Conservation (phyloP, 2,888 invertebrate species). For the Rhorus exstirpatorius region DNA sequence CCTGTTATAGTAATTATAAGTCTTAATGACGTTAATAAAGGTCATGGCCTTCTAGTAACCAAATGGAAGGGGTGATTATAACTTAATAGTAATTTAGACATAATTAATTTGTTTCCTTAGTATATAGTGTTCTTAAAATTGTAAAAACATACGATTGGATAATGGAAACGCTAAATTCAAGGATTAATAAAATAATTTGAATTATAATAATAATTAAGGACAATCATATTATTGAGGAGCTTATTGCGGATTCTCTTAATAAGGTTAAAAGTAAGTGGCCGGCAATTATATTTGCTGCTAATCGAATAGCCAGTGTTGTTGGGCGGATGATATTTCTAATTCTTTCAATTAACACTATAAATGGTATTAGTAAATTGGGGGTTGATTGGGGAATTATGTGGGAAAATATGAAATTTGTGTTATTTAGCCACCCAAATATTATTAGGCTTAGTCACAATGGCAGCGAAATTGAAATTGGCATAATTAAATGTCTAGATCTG, state of each 20-base stretch:
- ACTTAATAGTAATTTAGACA: slow-evolving; percentile 87
- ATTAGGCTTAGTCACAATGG: slow-evolving; percentile 87
- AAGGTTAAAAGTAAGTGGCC: slow-evolving; percentile 90
- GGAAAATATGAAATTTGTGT: slow-evolving; percentile 89
- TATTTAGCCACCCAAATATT: slow-evolving; percentile 89
- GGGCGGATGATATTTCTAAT: slow-evolving; percentile 92
- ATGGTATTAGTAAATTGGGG: slow-evolving; percentile 89
- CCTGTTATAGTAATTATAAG: slow-evolving; percentile 88
- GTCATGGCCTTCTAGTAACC: slow-evolving; percentile 90
- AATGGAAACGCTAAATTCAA: slow-evolving; percentile 89
- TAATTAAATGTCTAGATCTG: slow-evolving; percentile 89
- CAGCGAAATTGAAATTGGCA: slow-evolving; percentile 87
- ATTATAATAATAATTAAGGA: slow-evolving; percentile 81
- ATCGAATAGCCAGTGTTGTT: slow-evolving; percentile 90
- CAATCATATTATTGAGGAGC: slow-evolving; percentile 86
- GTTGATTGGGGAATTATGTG: slow-evolving; percentile 91
- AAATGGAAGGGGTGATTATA: slow-evolving; percentile 86
- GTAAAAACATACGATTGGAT: slow-evolving; percentile 91
- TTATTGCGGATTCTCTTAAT: slow-evolving; percentile 87
- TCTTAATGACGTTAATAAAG: slow-evolving; percentile 88
- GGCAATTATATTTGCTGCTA: slow-evolving; percentile 92
- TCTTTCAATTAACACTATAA: slow-evolving; percentile 92
- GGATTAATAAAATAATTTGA: slow-evolving; percentile 87
- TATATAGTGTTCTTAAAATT: slow-evolving; percentile 89
- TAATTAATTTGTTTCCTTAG: slow-evolving; percentile 90